phyloP scores from a whole-genome alignment of 2,113 vertebrate genomes.

The Passer domesticus region DNA sequence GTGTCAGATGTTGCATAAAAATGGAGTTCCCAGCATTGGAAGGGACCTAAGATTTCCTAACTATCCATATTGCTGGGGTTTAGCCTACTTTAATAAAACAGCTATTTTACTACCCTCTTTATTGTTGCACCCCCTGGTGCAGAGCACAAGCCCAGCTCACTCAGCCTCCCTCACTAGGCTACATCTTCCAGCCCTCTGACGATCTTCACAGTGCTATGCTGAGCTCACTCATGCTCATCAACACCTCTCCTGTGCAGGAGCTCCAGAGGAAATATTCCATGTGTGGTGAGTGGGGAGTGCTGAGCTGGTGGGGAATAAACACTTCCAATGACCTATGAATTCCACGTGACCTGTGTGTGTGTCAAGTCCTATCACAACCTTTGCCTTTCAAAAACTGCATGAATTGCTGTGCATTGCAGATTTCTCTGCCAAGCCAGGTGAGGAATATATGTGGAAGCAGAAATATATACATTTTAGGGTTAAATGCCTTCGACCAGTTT shows the following conservation, averaged over 20 bases:
- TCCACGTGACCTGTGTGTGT: neutral
- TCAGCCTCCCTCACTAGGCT: neutral
- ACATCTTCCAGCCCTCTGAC: accelerated
- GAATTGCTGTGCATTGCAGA: neutral
- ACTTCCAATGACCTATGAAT: neutral
- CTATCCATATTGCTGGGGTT: neutral
- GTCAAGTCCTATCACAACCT: neutral
- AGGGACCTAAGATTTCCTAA: neutral
- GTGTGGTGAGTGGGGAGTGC: neutral
- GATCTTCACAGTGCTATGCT: neutral
- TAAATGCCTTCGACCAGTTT: neutral
- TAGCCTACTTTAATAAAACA: neutral
- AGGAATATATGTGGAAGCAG: neutral
- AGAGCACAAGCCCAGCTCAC: neutral
- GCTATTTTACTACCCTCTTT: neutral
- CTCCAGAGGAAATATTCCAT: neutral
- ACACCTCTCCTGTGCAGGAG: neutral
- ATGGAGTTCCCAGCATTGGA: neutral
- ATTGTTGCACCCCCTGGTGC: neutral
- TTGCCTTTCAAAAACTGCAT: neutral
- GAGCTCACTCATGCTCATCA: neutral
- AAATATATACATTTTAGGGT: neutral
- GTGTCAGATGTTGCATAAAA: neutral
- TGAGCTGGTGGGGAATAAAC: neutral
- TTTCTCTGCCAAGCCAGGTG: neutral